These are phyloP conservation scores for Lycaon pictus DNA, from an alignment of 2,113 vertebrate genomes.

Conservation along the genomic window DNA sequence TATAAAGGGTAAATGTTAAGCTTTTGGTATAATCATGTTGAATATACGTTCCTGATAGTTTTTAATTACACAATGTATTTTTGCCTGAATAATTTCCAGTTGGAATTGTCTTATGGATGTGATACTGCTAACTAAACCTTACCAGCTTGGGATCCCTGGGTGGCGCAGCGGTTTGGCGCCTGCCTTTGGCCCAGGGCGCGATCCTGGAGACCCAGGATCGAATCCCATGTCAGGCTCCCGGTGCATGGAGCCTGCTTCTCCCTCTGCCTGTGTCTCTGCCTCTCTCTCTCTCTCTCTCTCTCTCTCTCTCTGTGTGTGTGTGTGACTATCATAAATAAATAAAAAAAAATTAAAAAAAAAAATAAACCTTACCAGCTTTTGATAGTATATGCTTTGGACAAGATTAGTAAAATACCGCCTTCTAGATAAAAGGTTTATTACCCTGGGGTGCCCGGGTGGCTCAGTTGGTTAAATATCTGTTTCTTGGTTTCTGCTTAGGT, in stretches of 20 bases:
- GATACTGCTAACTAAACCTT: not conserved
- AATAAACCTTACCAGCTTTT: not conserved
- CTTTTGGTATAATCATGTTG: not conserved
- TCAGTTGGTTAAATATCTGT: not conserved
- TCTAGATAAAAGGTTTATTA: conserved; percentile 44
- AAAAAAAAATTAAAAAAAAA: too few relatives aligned
- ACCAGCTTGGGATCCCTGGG: too few relatives aligned
- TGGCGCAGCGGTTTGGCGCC: too few relatives aligned
- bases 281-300: too few relatives aligned
- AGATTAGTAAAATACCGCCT: conserved; percentile 10
- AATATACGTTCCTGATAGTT: not conserved
- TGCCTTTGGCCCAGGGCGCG: too few relatives aligned
- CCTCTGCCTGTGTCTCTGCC: too few relatives aligned
- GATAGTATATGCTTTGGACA: not conserved
- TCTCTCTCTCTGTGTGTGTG: too few relatives aligned
- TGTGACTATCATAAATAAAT: too few relatives aligned
- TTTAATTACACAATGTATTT: not conserved
- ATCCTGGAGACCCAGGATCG: too few relatives aligned
- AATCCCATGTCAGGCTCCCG: too few relatives aligned
- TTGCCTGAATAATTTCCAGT: not conserved
- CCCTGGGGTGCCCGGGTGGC: not conserved
- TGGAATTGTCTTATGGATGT: not conserved
- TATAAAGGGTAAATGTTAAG: not conserved
- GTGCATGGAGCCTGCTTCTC: too few relatives aligned
- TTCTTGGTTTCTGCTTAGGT: not conserved